phyloP scores from a whole-genome alignment of 1,140 invertebrate species.

The Pissodes strobi region DNA sequence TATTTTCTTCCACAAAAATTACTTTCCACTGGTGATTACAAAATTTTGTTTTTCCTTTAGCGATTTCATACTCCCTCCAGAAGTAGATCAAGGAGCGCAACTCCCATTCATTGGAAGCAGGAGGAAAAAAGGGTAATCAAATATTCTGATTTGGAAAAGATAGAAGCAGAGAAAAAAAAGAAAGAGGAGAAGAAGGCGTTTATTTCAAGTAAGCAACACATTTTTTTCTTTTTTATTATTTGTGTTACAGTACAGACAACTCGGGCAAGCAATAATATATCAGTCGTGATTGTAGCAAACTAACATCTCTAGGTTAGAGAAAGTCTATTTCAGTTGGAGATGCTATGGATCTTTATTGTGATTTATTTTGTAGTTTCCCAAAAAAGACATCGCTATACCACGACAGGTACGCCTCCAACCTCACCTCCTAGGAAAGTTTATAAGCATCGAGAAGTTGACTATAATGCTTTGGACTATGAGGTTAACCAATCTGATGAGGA shows the following conservation, averaged over 20 bases:
- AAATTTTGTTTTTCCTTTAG: slow-evolving; percentile 55
- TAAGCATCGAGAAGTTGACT: slow-evolving; percentile 50
- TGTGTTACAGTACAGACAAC: neutral
- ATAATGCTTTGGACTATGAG: slow-evolving; percentile 59
- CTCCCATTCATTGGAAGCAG: slow-evolving; percentile 88
- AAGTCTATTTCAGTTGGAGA: no score
- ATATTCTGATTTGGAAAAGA: slow-evolving; percentile 76
- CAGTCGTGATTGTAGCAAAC: no score
- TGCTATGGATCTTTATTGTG: no score
- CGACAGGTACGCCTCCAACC: slow-evolving; percentile 14
- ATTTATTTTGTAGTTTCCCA: slow-evolving; percentile 3
- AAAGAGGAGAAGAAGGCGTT: slow-evolving; percentile 64
- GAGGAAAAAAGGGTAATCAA: slow-evolving; percentile 83
- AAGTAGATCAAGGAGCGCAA: slow-evolving; percentile 79
- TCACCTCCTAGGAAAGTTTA: slow-evolving; percentile 17
- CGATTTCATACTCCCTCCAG: slow-evolving; percentile 80
- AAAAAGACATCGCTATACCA: slow-evolving; percentile 21
- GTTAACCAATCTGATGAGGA: slow-evolving; percentile 51
- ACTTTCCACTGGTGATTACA: neutral
- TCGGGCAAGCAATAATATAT: no score
- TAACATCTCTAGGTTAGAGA: no score
- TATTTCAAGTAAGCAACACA: slow-evolving; percentile 7
- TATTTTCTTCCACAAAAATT: neutral
- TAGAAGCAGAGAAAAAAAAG: slow-evolving; percentile 66
- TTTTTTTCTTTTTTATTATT: neutral